Conservation (phyloP, 1,140 invertebrate genomes). For the Scaptomyza pallida region DNA sequence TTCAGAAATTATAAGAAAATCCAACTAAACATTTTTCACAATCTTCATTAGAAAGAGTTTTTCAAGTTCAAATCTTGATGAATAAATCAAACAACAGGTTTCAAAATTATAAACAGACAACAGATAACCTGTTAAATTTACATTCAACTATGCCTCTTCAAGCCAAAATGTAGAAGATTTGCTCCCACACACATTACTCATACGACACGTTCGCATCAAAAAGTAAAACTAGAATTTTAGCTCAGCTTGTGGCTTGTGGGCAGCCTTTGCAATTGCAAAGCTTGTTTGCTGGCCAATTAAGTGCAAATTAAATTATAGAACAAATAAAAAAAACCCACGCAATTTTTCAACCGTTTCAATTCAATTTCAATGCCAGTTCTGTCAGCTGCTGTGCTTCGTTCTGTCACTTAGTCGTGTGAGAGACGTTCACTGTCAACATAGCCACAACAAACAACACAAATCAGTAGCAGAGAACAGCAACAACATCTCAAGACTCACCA, state of each 20-base stretch:
- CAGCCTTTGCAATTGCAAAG: conserved; percentile 32
- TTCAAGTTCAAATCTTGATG: neutral
- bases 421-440: conserved; percentile 14
- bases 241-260: conserved; percentile 16
- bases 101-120: too few species aligned
- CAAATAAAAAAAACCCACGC: conserved; percentile 23
- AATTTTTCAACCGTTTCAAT: conserved; percentile 16
- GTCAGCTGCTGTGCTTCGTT: conserved; percentile 45
- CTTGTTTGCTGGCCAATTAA: conserved; percentile 49
- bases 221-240: neutral
- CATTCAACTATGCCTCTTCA: neutral
- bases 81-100: too few species aligned
- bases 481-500: conserved; percentile 8
- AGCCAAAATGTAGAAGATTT: neutral
- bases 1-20: too few species aligned
- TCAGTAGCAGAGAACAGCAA: conserved; percentile 26
- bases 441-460: conserved; percentile 41
- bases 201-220: conserved; percentile 9
- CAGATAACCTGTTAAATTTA: neutral
- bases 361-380: conserved; percentile 17
- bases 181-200: conserved; percentile 15
- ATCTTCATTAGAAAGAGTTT: too few species aligned
- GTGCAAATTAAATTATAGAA: conserved; percentile 46
- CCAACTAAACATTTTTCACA: too few species aligned
- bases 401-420: conserved; percentile 23